Base-by-base conservation (phyloP, 2,113 vertebrate genomes). In the Synchiropus splendidus region DNA sequence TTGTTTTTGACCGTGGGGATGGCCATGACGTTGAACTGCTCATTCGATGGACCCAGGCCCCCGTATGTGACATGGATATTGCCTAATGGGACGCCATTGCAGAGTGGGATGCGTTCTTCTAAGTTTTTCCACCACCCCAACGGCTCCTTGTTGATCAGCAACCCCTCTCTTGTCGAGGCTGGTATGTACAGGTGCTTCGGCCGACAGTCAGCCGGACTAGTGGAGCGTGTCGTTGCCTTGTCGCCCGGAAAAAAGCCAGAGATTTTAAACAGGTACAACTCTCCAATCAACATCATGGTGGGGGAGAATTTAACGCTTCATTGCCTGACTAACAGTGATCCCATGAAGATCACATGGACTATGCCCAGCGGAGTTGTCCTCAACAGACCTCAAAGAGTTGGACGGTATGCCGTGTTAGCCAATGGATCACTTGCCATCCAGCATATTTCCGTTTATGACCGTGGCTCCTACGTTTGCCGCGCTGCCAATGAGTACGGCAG, bases 151-250 rank as follows among this genome's bases (percentile, higher is more conserved):
- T 74, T 89, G 33, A 87, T 97, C 62, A 85, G 81, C 35, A 76
- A 74, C 33, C 86, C 90, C 0, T 70, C 86, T 0, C 1, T 85
- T 1, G 61, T 50, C 1, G 92, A 97, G 9, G 86, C 83, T 0
- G 94, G 92, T 0, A 63, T 74, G 0, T 97, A 97, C 42, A 87
- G 88, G 18, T 97, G 94, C 40, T 67, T 86, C 38, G 90, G 88
- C 6, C 81, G 58, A n/a, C 89, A 85, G 42, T 2, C 62, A 0
- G 81, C 59, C 2, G 90, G 89, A 11, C 70, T 79, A 18, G 21
- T 83, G 1, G 89, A 94, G 51, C 78, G 81, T 18, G 51, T 68
- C 6, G 75, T 97, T 16, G 83, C 83, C 1, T 55, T 97, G 39
- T 75, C 79, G 13, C 86, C 88, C 5, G 90, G 83, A 1, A 71